Evolutionary conservation across 2,113 vertebrate genomes (phyloP).

Genomic region (Empidonax traillii): DNA sequence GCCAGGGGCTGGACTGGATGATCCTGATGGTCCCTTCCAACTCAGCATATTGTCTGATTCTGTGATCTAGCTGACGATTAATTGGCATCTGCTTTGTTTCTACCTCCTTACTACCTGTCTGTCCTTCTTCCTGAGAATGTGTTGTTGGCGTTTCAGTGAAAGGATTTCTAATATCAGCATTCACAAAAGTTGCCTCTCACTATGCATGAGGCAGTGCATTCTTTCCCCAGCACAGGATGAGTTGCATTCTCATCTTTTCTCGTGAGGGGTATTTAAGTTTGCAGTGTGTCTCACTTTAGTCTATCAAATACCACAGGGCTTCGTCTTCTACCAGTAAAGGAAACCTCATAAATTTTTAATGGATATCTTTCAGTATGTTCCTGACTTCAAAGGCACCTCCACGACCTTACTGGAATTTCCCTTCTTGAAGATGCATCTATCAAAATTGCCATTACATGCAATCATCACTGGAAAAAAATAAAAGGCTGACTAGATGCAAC

Average conservation of each 20-base stretch:
- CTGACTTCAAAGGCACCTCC: not conserved
- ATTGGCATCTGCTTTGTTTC: not conserved
- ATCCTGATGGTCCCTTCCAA: not conserved
- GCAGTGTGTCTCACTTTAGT: not conserved
- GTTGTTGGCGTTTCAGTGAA: not conserved
- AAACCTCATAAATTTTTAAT: not conserved
- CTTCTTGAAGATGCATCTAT: not conserved
- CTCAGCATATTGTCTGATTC: not conserved
- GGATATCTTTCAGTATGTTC: not conserved
- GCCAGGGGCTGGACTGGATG: rapidly evolving
- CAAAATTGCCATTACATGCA: not conserved
- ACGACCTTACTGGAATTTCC: not conserved
- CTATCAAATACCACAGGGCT: not conserved
- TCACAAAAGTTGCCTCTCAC: not conserved
- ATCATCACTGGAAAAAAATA: not conserved
- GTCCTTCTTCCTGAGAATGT: not conserved
- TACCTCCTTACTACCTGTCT: not conserved
- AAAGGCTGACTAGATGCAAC: not conserved
- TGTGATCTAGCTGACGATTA: not conserved
- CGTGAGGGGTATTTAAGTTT: not conserved
- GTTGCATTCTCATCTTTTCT: not conserved
- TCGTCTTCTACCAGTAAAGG: not conserved
- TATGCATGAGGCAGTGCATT: not conserved
- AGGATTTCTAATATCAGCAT: not conserved
- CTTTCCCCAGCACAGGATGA: not conserved